These are phyloP conservation scores for Lepus oiostolus DNA, from an alignment of 2,797 vertebrate species.

Conservation along the genomic window DNA sequence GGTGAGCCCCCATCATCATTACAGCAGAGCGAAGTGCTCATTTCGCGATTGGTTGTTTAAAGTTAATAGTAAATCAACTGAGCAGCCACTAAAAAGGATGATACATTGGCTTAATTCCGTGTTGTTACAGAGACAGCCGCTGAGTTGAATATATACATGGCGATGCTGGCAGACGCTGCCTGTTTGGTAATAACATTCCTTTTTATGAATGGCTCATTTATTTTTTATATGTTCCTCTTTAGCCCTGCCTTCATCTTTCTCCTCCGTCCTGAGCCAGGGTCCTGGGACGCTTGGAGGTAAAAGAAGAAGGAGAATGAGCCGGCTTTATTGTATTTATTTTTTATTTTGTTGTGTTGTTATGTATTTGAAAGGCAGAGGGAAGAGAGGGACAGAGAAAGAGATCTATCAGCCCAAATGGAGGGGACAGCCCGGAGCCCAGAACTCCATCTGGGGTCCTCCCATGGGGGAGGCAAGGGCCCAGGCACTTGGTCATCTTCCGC, in stretches of 20 bases:
- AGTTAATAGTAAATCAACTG: constrained; percentile 61
- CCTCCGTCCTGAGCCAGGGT: background rate
- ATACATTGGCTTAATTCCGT: constrained; percentile 42
- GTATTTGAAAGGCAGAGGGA: too few relatives aligned
- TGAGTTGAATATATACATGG: constrained; percentile 35
- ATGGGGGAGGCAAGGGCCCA: too few relatives aligned
- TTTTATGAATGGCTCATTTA: constrained; percentile 69
- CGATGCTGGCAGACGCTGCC: constrained; percentile 66
- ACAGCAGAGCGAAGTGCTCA: background rate
- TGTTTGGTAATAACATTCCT: constrained; percentile 64
- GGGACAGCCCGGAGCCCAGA: too few relatives aligned
- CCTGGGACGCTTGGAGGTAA: background rate
- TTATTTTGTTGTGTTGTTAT: too few relatives aligned
- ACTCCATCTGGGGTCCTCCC: too few relatives aligned
- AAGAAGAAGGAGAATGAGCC: background rate
- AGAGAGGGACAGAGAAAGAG: too few relatives aligned
- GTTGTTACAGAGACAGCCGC: constrained; percentile 50
- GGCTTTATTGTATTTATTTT: too few relatives aligned
- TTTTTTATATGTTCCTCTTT: constrained; percentile 72
- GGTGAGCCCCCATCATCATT: background rate
- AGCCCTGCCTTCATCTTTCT: constrained; percentile 51
- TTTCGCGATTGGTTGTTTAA: constrained; percentile 46
- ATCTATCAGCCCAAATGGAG: too few relatives aligned
- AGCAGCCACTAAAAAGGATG: constrained; percentile 17
- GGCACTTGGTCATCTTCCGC: too few relatives aligned